Evolutionary conservation across 2,888 invertebrate genomes (phyloP), one percentile per base, ranked within the genome.

Genomic region (Koerneria pararmatus): DNA sequence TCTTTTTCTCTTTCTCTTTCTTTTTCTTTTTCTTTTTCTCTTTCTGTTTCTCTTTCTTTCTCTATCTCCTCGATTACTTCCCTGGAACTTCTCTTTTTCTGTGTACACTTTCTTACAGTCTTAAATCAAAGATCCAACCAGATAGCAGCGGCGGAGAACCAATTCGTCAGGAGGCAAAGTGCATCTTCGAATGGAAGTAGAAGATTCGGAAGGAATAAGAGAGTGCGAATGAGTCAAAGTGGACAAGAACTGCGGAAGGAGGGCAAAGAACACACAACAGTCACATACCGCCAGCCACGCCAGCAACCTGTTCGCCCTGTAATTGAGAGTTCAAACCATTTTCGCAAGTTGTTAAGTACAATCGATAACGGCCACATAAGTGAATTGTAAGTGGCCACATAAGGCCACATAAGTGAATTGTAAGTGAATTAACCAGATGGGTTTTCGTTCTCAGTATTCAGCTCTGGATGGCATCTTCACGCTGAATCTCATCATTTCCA

Each of bases 101-200:
- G n/a, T n/a, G n/a, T n/a, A n/a, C n/a, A n/a, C n/a, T n/a, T n/a
- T n/a, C 19, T 41, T 41, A 41, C 67, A 61, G 35, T n/a, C n/a
- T n/a, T 15, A 41, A 41, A 15, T 41, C 11, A 41, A 41, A n/a
- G 11, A n/a, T 11, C 46, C 46, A 15, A 74, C 76, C 77, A 77
- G 62, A 77, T 74, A n/a, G 77, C 75, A 0, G 77, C 74, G 11
- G 75, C 75, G n/a, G 74, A 71, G 64, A 75, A 75, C 77, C 77
- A 77, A 64, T 77, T 77, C 41, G 68, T 70, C 53, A 76, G 57
- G 46, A 56, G 1, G 62, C 37, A 2, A 41, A 15, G 46, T 41
- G 49, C 8, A 31, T 15, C 19, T 32, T 54, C 11, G 54, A 27
- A 4, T 54, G 29, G 56, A 22, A 46, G 29, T 46, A 56, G 56